These are phyloP conservation scores for Syngnathus floridae DNA, from an alignment of 2,113 vertebrate species.

Conservation along the genomic window DNA sequence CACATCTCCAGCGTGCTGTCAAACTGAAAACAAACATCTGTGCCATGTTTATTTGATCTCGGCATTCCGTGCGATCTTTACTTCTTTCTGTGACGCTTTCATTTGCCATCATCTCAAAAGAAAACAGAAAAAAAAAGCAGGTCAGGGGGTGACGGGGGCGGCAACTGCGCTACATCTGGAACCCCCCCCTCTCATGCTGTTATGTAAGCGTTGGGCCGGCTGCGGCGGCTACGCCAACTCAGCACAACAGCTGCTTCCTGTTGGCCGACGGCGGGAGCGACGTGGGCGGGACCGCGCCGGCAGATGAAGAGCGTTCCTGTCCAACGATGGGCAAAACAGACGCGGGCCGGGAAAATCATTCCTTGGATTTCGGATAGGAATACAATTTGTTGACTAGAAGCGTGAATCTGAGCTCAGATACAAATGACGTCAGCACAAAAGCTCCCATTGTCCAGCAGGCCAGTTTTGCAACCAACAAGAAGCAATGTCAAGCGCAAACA, in stretches of 20 bases:
- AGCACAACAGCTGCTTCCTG: conserved; percentile 51
- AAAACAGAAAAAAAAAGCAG: neutral
- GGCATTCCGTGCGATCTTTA: neutral
- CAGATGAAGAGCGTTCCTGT: conserved; percentile 3
- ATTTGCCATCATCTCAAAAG: neutral
- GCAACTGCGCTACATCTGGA: conserved; percentile 13
- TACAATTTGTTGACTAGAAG: neutral
- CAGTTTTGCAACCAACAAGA: neutral
- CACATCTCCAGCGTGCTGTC: too few species aligned
- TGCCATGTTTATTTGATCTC: neutral
- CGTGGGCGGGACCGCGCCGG: conserved; percentile 41
- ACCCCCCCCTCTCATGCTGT: neutral
- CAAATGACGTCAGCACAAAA: neutral
- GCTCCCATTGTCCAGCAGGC: neutral
- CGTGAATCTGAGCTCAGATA: neutral
- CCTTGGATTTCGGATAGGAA: too few species aligned
- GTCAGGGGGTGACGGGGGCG: conserved; percentile 12
- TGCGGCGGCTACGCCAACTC: conserved; percentile 15
- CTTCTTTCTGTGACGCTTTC: too few species aligned
- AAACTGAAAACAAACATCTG: too few species aligned
- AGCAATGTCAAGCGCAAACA: conserved; percentile 8
- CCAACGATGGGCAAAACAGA: neutral
- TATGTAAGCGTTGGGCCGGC: conserved; percentile 3
- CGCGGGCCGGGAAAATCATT: neutral
- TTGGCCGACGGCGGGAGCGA: conserved; percentile 11